phyloP scores from a whole-genome alignment of 2,797 vertebrate genomes.

The Serranus cabrilla region DNA sequence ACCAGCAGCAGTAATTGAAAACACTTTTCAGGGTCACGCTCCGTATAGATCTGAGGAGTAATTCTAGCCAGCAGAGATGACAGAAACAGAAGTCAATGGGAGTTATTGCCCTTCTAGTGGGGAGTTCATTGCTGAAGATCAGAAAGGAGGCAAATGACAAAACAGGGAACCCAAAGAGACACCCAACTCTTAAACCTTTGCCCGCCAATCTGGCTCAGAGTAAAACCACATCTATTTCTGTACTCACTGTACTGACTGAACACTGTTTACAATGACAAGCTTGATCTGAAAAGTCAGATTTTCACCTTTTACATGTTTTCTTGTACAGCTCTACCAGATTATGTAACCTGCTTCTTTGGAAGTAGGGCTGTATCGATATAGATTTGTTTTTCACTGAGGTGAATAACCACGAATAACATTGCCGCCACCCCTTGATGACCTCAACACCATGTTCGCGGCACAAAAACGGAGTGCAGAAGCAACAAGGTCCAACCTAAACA shows the following conservation, averaged over 20 bases:
- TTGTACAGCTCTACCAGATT: background rate
- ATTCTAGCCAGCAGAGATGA: conserved; percentile 63
- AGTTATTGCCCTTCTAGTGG: conserved; percentile 49
- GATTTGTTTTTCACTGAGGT: too few relatives aligned
- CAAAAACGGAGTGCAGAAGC: too few relatives aligned
- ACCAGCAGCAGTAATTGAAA: conserved; percentile 73
- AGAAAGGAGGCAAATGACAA: conserved; percentile 54
- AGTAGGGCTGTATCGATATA: too few relatives aligned
- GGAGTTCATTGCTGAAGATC: conserved; percentile 60
- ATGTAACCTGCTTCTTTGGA: background rate
- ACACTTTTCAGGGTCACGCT: conserved; percentile 78
- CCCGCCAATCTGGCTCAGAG: background rate
- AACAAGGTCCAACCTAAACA: too few relatives aligned
- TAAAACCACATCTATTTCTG: background rate
- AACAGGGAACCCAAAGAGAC: conserved; percentile 33
- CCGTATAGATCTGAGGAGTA: conserved; percentile 71
- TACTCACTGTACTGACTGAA: background rate
- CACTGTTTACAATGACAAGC: background rate
- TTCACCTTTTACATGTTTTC: background rate
- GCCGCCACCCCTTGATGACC: too few relatives aligned
- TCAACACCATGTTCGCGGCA: too few relatives aligned
- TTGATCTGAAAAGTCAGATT: background rate
- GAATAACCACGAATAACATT: too few relatives aligned
- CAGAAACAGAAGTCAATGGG: conserved; percentile 62
- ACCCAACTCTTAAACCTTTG: conserved; percentile 14